Conservation (phyloP, 2,888 invertebrate species). For the Polymixis lichenea region DNA sequence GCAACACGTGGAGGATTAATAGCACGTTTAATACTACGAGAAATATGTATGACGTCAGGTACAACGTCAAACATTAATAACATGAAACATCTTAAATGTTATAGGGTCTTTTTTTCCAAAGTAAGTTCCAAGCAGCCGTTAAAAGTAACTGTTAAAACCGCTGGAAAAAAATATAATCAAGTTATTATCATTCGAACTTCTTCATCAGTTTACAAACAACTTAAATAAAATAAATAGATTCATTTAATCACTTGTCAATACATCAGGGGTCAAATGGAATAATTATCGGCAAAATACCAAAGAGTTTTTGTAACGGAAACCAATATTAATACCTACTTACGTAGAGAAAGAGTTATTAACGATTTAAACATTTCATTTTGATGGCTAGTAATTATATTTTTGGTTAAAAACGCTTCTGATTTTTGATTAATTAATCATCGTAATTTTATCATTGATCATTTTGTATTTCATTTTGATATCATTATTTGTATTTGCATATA, state of each 20-base stretch:
- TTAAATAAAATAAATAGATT: slow-evolving; percentile 49
- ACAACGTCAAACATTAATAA: neutral
- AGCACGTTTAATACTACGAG: neutral
- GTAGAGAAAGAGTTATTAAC: slow-evolving; percentile 57
- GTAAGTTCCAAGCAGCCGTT: slow-evolving; percentile 2
- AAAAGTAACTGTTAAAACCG: slow-evolving; percentile 14
- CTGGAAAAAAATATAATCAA: slow-evolving; percentile 9
- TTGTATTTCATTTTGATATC: slow-evolving; percentile 39
- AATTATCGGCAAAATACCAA: slow-evolving; percentile 48
- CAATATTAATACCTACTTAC: slow-evolving; percentile 36
- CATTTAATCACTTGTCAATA: slow-evolving; percentile 62
- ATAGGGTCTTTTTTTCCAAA: neutral
- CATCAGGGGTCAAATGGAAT: slow-evolving; percentile 48
- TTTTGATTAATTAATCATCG: slow-evolving; percentile 60
- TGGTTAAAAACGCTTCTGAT: slow-evolving; percentile 61
- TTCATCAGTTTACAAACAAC: slow-evolving; percentile 42
- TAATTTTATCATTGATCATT: slow-evolving; percentile 61
- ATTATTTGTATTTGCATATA: slow-evolving; percentile 52
- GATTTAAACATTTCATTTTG: slow-evolving; percentile 62
- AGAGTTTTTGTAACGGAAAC: slow-evolving; percentile 45
- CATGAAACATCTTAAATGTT: neutral
- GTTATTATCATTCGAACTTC: slow-evolving; percentile 34
- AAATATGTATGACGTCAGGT: neutral
- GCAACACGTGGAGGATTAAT: neutral
- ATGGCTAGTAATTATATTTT: slow-evolving; percentile 60